Percentiles rank a stretch among this genome's conserved stretches.
These are phyloP conservation scores for Poeciliopsis retropinna DNA, from an alignment of 2,113 vertebrate species.

Conservation along the genomic window DNA sequence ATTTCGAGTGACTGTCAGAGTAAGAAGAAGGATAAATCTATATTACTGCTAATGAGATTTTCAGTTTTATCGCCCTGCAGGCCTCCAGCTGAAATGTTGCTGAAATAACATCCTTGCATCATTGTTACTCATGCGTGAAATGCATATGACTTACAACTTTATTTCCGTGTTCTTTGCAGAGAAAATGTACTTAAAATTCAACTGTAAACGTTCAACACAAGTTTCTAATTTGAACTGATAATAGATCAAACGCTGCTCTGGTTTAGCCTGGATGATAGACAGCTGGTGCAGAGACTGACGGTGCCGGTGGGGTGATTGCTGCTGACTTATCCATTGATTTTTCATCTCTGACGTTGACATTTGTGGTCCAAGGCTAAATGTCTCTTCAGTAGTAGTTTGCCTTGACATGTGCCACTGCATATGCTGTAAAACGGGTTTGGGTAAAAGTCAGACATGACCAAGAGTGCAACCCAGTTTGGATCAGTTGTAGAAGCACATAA, in stretches of 20 bases:
- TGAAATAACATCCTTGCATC: neutral
- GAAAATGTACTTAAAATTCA: neutral
- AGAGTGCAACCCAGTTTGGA: neutral
- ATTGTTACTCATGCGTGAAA: neutral
- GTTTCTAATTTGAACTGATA: neutral
- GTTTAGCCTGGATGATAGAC: neutral
- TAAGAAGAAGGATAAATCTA: constrained; percentile 40
- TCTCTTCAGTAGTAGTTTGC: constrained; percentile 1
- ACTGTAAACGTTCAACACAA: neutral
- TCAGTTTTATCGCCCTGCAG: constrained; percentile 26
- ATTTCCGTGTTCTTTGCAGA: neutral
- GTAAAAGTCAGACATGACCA: neutral
- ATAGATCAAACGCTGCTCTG: neutral
- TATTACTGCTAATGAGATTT: constrained; percentile 39
- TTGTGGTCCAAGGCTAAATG: constrained; percentile 9
- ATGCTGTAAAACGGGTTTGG: neutral
- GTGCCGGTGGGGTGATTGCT: constrained; percentile 6
- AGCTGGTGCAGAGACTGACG: neutral
- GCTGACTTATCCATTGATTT: constrained; percentile 2
- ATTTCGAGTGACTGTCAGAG: constrained; percentile 6
- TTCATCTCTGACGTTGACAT: neutral
- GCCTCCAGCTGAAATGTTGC: neutral
- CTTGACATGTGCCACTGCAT: constrained; percentile 8
- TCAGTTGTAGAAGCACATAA: neutral
- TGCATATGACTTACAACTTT: neutral